Conservation (phyloP, 35 echinoderm and acorn worm genomes). For the Apostichopus parvimensis region DNA sequence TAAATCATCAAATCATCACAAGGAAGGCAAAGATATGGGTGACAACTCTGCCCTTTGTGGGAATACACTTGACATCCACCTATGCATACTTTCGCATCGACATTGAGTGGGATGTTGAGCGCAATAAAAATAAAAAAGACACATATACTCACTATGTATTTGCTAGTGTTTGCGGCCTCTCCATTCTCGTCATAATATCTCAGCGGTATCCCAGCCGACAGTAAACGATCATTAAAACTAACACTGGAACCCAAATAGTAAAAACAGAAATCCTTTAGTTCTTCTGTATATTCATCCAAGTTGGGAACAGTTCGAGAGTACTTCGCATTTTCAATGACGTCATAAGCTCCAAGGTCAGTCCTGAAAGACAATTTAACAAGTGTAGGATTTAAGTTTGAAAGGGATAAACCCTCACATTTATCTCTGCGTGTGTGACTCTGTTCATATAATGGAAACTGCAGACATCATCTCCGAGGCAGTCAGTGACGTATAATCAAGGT, state of each 20-base stretch:
- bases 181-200: conserved; percentile 74
- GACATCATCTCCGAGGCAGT: too few species aligned
- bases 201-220: conserved; percentile 67
- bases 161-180: conserved; percentile 55
- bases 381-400: too few species aligned
- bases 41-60: too few species aligned
- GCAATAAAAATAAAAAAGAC: too few species aligned
- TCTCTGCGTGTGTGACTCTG: too few species aligned
- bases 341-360: conserved; percentile 77
- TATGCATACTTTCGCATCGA: too few species aligned
- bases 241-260: conserved; percentile 88
- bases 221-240: conserved; percentile 73
- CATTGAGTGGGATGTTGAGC: background rate
- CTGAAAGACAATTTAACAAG: conserved; percentile 29
- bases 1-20: too few species aligned
- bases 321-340: conserved; percentile 63
- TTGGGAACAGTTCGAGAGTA: conserved; percentile 38
- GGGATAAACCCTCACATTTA: too few species aligned
- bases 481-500: too few species aligned
- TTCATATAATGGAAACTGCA: too few species aligned
- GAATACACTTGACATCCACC: too few species aligned
- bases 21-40: too few species aligned
- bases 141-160: background rate
- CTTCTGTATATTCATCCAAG: conserved; percentile 60
- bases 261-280: conserved; percentile 59